A percentile compares a stretch with the other conserved stretches of the same genome.
phyloP scores from a whole-genome alignment of 2,113 vertebrate species.

The Ia io region DNA sequence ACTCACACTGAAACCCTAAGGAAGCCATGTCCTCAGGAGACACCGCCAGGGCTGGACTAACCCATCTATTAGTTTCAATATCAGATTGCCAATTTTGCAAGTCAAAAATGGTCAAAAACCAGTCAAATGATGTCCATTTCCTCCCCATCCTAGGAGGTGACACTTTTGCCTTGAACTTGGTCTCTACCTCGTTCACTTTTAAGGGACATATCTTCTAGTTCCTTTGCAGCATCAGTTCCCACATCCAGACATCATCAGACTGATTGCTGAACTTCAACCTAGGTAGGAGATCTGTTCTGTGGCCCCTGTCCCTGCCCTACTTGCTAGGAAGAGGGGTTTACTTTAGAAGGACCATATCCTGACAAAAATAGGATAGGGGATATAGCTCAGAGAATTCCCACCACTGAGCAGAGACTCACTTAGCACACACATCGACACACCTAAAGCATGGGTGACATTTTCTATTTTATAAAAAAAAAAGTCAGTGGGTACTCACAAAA shows the following conservation, averaged over 20 bases:
- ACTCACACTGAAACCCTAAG: not conserved
- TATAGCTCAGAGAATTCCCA: not conserved
- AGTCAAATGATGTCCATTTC: not conserved
- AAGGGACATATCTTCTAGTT: not conserved
- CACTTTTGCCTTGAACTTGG: not conserved
- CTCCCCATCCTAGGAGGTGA: not conserved
- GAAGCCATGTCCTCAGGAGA: not conserved
- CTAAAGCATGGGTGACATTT: not conserved
- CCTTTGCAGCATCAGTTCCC: not conserved
- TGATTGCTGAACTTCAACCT: not conserved
- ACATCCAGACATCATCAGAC: not conserved
- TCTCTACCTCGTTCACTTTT: not conserved
- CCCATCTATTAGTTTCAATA: not conserved
- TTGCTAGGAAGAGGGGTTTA: not conserved
- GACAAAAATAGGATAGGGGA: not conserved
- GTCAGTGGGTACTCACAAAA: not conserved
- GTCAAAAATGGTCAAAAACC: not conserved
- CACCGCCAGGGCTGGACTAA: not conserved
- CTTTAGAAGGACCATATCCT: not conserved
- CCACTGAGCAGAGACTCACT: not conserved
- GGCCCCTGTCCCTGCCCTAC: not conserved
- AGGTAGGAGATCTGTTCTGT: not conserved
- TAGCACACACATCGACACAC: not conserved
- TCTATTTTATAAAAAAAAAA: not conserved
- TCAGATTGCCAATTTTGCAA: not conserved